These are phyloP conservation scores for Pocillopora verrucosa DNA, from an alignment of 64 coral and sea anemone genomes.

Conservation along the genomic window DNA sequence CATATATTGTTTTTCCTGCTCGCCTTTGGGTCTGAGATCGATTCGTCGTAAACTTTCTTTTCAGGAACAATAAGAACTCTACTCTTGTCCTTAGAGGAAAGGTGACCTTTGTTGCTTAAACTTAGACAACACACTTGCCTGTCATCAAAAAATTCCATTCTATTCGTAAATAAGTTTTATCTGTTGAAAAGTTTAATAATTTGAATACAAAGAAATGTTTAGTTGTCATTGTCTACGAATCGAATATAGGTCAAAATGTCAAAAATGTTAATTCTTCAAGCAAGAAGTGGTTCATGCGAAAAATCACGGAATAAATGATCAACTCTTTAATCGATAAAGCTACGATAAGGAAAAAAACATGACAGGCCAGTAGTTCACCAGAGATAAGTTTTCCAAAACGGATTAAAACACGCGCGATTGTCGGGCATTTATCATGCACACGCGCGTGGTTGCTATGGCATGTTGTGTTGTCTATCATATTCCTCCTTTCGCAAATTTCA, in stretches of 20 bases:
- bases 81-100: background rate
- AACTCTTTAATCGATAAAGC: background rate
- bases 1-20: too few relatives aligned
- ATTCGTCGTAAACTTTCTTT: too few relatives aligned
- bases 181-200: background rate
- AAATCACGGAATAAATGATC: background rate
- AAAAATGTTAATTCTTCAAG: background rate
- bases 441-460: slow-evolving; percentile 41
- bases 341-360: too few relatives aligned
- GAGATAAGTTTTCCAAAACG: too few relatives aligned
- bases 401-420: background rate
- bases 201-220: background rate
- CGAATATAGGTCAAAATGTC: slow-evolving; percentile 5
- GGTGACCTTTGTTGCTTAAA: background rate
- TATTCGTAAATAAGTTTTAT: background rate
- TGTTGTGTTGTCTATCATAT: background rate
- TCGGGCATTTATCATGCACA: background rate
- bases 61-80: too few relatives aligned
- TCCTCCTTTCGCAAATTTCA: background rate
- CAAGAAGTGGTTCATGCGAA: background rate
- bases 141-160: background rate
- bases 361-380: too few relatives aligned
- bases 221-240: background rate
- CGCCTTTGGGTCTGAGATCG: too few relatives aligned
- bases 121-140: background rate